Base-by-base conservation (phyloP, 2,888 invertebrate species). In the Phortica okadai region DNA sequence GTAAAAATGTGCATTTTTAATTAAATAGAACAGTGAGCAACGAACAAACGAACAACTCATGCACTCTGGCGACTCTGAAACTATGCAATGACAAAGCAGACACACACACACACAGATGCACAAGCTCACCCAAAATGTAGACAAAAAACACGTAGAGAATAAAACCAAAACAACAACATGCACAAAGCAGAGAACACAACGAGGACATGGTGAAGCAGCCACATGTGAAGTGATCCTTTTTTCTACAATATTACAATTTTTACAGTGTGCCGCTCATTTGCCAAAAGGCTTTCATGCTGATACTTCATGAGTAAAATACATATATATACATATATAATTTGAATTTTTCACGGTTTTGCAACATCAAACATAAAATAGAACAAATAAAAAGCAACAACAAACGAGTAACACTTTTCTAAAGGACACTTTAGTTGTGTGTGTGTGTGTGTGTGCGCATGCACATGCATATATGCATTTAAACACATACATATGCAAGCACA, bases 1-100 rank as follows among this genome's bases (percentile, higher is more conserved):
- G n/a, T 82, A 82, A 83, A 85, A 86, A 84, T 86, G 83, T 86
- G 82, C 78, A 82, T 83, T 86, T 85, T 85, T 87, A 85, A 86
- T 86, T 87, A 86, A 87, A 86, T 86, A 87, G 82, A 86, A 84
- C 80, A 80, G 78, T 44, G 33, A 44, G 11, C n/a, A 11, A 33
- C 33, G 21, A n/a, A 21, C 64, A 64, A 64, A 64, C 33, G 33
- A 11, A 25, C 56, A 62, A 62, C 62, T 62, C 25, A 33, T 75
- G 76, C 74, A 73, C 67, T 67, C 10, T 25, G 54, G 74, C 74
- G 25, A 44, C 16, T 59, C 16, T 54, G 45, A 72, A 56, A 56
- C 6, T 41, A 72, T 21, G 54, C 69, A 69, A 66, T 10, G 62
- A 10, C 25, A 25, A n/a, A 45, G 50, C 50, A 74, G 11, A 74